Conservation (phyloP, 2,888 invertebrate genomes). For the Dryococelus australis region DNA sequence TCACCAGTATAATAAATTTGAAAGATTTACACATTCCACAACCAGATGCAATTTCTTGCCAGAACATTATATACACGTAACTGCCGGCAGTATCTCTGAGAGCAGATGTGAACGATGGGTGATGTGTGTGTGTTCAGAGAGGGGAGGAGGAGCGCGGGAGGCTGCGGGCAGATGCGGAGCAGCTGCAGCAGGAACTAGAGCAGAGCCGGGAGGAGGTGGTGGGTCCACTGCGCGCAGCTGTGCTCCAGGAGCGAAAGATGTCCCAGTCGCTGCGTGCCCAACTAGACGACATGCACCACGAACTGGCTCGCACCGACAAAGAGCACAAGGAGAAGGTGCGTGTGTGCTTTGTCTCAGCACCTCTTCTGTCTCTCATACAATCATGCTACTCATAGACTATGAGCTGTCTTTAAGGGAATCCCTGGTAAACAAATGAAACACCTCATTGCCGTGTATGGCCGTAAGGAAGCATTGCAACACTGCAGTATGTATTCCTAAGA, state of each 20-base stretch:
- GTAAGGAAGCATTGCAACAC: too few species aligned
- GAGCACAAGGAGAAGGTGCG: conserved; percentile 25
- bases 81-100: too few species aligned
- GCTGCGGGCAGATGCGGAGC: background rate
- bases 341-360: background rate
- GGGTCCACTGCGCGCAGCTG: background rate
- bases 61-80: too few species aligned
- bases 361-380: background rate
- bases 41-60: too few species aligned
- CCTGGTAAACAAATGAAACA: too few species aligned
- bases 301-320: background rate
- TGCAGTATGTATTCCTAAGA: too few species aligned
- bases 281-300: background rate
- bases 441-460: too few species aligned
- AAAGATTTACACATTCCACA: too few species aligned
- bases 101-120: too few species aligned
- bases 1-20: too few species aligned
- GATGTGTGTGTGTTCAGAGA: conserved; percentile 68
- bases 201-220: background rate
- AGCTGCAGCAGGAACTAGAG: background rate
- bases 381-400: background rate
- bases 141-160: conserved; percentile 47
- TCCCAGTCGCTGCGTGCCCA: background rate
- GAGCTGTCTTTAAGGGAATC: too few species aligned
- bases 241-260: background rate